Base-by-base conservation (phyloP, 2,888 invertebrate genomes). In the Ashinkailepas kermadecensis region DNA sequence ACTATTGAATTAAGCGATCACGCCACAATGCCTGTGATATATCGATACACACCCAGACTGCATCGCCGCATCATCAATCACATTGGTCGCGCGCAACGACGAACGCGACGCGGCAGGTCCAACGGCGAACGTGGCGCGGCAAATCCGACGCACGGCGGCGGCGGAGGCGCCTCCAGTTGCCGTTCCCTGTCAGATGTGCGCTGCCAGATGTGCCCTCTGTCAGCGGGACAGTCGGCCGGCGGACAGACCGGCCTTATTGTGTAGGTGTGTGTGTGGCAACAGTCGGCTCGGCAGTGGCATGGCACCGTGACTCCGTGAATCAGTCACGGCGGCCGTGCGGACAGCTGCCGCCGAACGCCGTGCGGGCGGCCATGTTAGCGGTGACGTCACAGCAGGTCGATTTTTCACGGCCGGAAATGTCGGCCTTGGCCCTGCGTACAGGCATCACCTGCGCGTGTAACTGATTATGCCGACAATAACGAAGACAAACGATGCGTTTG, bases 1-100 rank as follows among this genome's bases (percentile, higher is more conserved):
- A 67, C 67, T 25, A 67, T 67, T 67, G 67, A 67, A 67, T 67
- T 67, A 67, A 67, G 67, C 25, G 25, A 67, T 67, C 11, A 12
- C 67, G 67, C 67, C 7, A 25, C 67, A 25, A 25, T 25, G 67
- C 25, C n/a, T 11, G 25, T 25, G 67, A 25, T 67, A 13, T 25
- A 25, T 25, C 67, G 67, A 67, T 12, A 67, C 18, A 65, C 62
- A 23, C 39, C 11, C 25, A 23, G 25, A 25, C 67, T 11, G 67
- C 25, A 13, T 13, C 67, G 67, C 25, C 12, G 67, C 67, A 25
- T 67, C 67, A 67, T 67, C 25, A 10, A 67, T 67, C 67, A 67
- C 25, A 10, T n/a, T 25, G 25, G 67, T 67, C 25, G 67, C 67
- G 18, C 7, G 62, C 15, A 7, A 39, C 39, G 39, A 4, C 39